These are phyloP conservation scores for Salmo trutta DNA, from an alignment of 2,797 vertebrate genomes.

Conservation along the genomic window DNA sequence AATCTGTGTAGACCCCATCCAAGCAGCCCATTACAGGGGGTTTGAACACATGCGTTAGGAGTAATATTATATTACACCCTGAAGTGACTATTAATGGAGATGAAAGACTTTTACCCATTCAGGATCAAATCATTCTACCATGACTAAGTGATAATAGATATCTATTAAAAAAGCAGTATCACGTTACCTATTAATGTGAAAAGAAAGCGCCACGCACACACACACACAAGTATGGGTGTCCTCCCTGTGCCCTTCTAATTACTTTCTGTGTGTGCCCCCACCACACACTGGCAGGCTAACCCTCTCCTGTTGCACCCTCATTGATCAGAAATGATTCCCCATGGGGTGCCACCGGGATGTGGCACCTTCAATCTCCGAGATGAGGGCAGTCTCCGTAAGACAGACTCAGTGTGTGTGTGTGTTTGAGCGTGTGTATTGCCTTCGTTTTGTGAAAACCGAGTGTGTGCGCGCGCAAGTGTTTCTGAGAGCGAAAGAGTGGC, in stretches of 20 bases:
- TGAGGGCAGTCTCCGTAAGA: neutral
- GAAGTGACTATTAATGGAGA: too few species aligned
- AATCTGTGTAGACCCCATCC: too few species aligned
- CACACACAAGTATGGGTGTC: neutral
- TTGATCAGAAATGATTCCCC: conserved; percentile 44
- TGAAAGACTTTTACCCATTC: too few species aligned
- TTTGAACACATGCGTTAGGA: too few species aligned
- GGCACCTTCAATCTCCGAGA: neutral
- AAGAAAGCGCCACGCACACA: neutral
- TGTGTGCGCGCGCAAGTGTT: neutral
- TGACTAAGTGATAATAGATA: too few species aligned
- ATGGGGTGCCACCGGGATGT: neutral
- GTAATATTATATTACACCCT: too few species aligned
- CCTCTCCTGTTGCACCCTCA: conserved; percentile 29
- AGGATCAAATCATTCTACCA: too few species aligned
- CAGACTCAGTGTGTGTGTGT: neutral
- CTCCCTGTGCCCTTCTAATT: neutral
- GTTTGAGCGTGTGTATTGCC: conserved; percentile 26
- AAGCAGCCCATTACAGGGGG: too few species aligned
- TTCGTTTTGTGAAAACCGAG: neutral
- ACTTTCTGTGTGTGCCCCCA: neutral
- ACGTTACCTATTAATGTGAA: too few species aligned
- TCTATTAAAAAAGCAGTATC: too few species aligned
- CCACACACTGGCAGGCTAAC: conserved; percentile 17
- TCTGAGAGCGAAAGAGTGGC: conserved; percentile 4